These are phyloP conservation scores for Diacarnus erythraeanus DNA, from an alignment of 37 sponge, comb jelly and placozoan species.

Conservation along the genomic window DNA sequence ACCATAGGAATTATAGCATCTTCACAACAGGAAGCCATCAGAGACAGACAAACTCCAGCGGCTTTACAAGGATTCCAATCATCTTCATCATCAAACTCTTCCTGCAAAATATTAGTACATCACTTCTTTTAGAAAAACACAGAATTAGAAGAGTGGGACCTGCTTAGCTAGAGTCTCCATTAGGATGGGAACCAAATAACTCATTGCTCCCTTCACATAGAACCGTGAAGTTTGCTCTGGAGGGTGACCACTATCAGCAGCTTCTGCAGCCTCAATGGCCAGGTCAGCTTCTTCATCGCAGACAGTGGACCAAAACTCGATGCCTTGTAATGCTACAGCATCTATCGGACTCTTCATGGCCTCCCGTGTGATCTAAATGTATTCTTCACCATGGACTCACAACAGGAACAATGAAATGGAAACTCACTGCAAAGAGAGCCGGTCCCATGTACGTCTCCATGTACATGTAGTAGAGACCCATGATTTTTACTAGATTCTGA, in stretches of 20 bases:
- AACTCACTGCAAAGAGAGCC: constrained; percentile 93
- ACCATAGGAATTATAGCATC: constrained; percentile 73
- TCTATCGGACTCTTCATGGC: constrained; percentile 87
- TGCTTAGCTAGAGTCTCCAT: constrained; percentile 81
- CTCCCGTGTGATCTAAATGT: constrained; percentile 91
- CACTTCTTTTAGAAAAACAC: not conserved
- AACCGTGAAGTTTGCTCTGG: constrained; percentile 38
- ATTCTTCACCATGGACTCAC: not conserved
- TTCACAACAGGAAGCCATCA: constrained; percentile 87
- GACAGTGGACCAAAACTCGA: constrained; percentile 99
- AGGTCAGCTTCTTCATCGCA: constrained; percentile 97
- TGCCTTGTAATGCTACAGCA: constrained; percentile 91
- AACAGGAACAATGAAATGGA: not conserved
- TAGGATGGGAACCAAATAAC: constrained; percentile 83
- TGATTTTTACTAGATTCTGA: constrained; percentile 92
- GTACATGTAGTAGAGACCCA: constrained; percentile 94
- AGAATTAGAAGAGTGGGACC: constrained; percentile 36
- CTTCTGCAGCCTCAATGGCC: constrained; percentile 90
- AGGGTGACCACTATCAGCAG: constrained; percentile 22
- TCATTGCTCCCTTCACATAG: constrained; percentile 94
- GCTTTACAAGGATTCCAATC: constrained; percentile 99
- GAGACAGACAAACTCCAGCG: constrained; percentile 94
- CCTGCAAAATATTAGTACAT: constrained; percentile 39
- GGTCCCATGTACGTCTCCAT: constrained; percentile 99
- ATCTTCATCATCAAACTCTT: constrained; percentile 99